Base-by-base conservation (phyloP, 2,113 vertebrate species). In the Agapornis roseicollis region DNA sequence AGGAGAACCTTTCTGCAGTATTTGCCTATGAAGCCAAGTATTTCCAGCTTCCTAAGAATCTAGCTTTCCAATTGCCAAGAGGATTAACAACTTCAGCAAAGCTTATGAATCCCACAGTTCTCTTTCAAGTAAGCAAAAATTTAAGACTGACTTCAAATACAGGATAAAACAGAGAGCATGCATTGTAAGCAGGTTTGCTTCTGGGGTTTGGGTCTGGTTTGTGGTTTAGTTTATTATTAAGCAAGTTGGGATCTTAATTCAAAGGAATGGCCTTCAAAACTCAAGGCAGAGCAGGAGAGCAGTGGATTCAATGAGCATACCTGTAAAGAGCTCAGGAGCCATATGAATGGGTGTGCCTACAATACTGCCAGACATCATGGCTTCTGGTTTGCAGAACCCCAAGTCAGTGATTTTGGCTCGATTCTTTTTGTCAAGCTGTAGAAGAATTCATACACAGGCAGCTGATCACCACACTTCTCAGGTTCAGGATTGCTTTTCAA, bases 341-440 rank as follows among this genome's bases (percentile, higher is more conserved):
- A 99, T 99, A 94, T 99, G 99, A 91, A 99, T 99, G 35, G 99
- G 99, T 3, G 99, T 99, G 82, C 99, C 99, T 80, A 99, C 99
- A 60, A 99, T 99, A 96, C 99, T 99, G 94, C 99, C 99, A 4
- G 99, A 99, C 99, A 99, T 99, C 99, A 99, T 99, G 84, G 99
- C 99, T 96, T 99, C 99, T 10, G 99, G 99, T 94, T 99, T 99
- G 96, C 99, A 99, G 98, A 99, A 99, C 65, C 99, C 99, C 91
- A 99, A 84, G 94, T 99, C 99, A 1, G 99, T 99, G 97, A 99
- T 99, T 97, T 99, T 99, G 58, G 99, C 99, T 44, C 99, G 98
- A 49, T 99, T 99, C 95, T 98, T 98, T 96, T 99, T 99, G 98
- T 99, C 99, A 95, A 99, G 97, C 99, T 99, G 96, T 16, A 86